phyloP scores from a whole-genome alignment of 2,797 vertebrate species.

The Amniataba percoides region DNA sequence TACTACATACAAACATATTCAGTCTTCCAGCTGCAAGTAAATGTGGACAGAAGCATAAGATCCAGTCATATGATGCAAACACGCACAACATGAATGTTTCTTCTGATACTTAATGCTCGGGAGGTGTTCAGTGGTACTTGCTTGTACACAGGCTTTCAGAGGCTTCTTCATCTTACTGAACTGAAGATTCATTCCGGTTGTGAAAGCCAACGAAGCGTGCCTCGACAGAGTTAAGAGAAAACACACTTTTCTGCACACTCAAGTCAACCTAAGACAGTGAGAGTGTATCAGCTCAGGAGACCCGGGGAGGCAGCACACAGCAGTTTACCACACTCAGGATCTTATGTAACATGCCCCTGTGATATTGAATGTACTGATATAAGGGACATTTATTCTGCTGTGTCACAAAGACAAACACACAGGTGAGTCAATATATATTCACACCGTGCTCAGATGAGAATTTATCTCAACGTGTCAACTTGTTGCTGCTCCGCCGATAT shows the following conservation, averaged over 20 bases:
- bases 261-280: neutral
- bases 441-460: neutral
- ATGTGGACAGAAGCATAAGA: neutral
- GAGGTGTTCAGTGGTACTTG: too few species aligned
- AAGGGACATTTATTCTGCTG: slow-evolving; percentile 16
- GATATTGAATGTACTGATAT: slow-evolving; percentile 27
- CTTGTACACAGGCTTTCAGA: too few species aligned
- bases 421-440: neutral
- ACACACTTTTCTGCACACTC: neutral
- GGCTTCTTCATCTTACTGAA: too few species aligned
- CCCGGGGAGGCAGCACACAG: neutral
- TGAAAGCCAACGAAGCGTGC: neutral
- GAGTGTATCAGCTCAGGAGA: neutral
- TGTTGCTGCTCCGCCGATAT: neutral
- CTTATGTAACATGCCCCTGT: slow-evolving; percentile 14
- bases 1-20: neutral
- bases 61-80: too few species aligned
- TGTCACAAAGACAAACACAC: slow-evolving; percentile 18
- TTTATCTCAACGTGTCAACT: slow-evolving; percentile 10
- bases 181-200: neutral
- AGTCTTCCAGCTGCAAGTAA: neutral
- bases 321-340: neutral
- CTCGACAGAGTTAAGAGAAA: slow-evolving; percentile 12
- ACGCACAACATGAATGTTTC: neutral
- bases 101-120: too few species aligned